A percentile compares a stretch with the other conserved stretches of the same genome.
Evolutionary conservation across 30 jellyfish, hydroid and myxozoan species (phyloP).

Genomic region (Hydractinia echinata): DNA sequence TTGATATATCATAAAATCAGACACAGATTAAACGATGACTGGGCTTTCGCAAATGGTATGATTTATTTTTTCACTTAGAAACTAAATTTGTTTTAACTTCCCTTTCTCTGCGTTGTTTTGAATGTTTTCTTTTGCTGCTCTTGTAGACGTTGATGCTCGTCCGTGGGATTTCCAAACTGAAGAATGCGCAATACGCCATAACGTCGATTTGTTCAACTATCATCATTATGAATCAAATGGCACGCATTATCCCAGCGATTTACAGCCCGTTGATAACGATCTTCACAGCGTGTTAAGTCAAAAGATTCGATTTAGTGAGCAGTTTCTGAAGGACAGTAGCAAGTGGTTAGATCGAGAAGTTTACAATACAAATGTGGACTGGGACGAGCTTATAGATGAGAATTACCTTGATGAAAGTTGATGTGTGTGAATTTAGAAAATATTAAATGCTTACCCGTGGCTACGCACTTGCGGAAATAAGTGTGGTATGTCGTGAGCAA

Average conservation of each 20-base stretch:
- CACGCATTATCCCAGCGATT: constrained; percentile 83
- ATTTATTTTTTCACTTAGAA: not conserved
- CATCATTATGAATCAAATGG: constrained; percentile 97
- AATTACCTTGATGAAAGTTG: not conserved
- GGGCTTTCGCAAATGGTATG: constrained; percentile 99
- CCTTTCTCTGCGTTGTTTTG: not conserved
- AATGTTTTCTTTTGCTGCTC: not conserved
- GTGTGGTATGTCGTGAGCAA: no score
- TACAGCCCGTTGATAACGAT: constrained; percentile 92
- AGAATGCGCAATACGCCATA: constrained; percentile 97
- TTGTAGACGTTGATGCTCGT: constrained; percentile 85
- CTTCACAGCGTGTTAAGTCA: constrained; percentile 80
- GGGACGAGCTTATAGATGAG: constrained; percentile 67
- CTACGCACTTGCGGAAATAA: no score
- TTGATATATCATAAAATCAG: constrained; percentile 81
- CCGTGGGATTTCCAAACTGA: constrained; percentile 99
- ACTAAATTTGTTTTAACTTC: not conserved
- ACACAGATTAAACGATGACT: constrained; percentile 93
- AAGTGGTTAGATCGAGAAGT: constrained; percentile 88
- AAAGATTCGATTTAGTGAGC: constrained; percentile 55
- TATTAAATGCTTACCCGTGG: no score
- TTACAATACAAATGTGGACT: constrained; percentile 50
- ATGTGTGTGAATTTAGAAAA: not conserved
- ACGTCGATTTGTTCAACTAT: constrained; percentile 86
- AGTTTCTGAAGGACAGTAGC: constrained; percentile 61